Evolutionary conservation across 2,113 vertebrate species (phyloP).

Genomic region (Gymnogyps californianus): DNA sequence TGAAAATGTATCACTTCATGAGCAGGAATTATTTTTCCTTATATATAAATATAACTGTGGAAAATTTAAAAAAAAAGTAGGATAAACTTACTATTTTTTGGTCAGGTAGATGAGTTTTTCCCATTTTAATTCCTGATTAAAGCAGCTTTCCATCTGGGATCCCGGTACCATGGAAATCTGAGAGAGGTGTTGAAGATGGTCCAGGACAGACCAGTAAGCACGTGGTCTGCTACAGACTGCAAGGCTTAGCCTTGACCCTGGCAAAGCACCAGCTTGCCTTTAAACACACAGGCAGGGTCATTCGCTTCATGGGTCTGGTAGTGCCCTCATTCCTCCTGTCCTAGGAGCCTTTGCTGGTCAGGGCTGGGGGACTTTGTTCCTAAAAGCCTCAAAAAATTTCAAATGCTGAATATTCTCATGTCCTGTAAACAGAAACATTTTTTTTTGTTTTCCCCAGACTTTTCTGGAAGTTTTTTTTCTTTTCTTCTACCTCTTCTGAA

Average conservation of each 20-base stretch:
- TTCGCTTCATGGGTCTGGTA: neutral
- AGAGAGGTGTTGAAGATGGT: neutral
- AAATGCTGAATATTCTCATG: neutral
- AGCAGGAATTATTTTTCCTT: neutral
- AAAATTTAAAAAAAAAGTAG: neutral
- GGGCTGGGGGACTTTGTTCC: neutral
- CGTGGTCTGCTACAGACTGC: neutral
- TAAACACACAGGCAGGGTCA: neutral
- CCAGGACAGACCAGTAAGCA: neutral
- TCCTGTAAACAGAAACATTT: neutral
- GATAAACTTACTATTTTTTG: neutral
- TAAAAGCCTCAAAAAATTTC: neutral
- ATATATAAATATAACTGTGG: neutral
- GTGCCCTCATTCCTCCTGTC: neutral
- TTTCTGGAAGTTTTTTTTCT: neutral
- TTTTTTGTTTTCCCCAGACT: neutral
- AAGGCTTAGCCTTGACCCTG: neutral
- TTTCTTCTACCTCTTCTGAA: neutral
- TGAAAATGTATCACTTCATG: accelerated
- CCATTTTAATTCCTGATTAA: neutral
- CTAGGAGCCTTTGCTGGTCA: neutral
- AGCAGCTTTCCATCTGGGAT: neutral
- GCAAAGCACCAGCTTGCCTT: neutral
- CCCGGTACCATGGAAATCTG: neutral
- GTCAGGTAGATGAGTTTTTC: neutral